Conservation (phyloP, 1,140 invertebrate species). For the Mylabris phalerata region DNA sequence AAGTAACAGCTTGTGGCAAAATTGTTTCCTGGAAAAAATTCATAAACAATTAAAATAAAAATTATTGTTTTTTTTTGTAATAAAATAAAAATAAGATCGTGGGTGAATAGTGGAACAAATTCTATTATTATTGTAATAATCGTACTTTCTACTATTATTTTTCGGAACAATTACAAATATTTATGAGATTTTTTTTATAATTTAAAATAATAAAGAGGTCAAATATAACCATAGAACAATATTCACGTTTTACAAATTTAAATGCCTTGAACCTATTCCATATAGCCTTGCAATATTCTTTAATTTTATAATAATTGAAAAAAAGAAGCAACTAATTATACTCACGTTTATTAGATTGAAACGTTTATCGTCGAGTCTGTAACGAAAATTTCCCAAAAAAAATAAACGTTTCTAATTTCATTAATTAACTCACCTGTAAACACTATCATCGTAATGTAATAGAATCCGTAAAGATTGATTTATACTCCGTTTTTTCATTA, state of each 20-base stretch:
- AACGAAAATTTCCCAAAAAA: constrained; percentile 11
- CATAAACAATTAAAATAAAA: constrained; percentile 13
- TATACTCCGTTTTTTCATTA: constrained; percentile 75
- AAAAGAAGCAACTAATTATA: neutral
- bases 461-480: constrained; percentile 83
- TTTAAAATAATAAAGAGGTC: neutral
- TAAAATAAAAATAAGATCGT: neutral
- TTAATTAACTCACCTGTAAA: constrained; percentile 63
- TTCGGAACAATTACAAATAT: too few relatives aligned
- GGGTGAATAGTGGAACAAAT: constrained; percentile 1
- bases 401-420: neutral
- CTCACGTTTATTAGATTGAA: constrained; percentile 11
- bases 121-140: neutral
- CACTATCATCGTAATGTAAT: constrained; percentile 83
- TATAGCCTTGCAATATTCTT: neutral
- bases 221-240: neutral
- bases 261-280: constrained; percentile 2
- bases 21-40: constrained; percentile 68
- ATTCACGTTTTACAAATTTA: neutral
- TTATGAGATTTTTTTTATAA: too few relatives aligned
- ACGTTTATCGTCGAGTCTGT: constrained; percentile 10
- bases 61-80: neutral
- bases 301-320: neutral
- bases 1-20: constrained; percentile 81
- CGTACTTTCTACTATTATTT: too few relatives aligned